Conservation (phyloP, 2,113 vertebrate genomes). For the Entosphenus tridentatus region DNA sequence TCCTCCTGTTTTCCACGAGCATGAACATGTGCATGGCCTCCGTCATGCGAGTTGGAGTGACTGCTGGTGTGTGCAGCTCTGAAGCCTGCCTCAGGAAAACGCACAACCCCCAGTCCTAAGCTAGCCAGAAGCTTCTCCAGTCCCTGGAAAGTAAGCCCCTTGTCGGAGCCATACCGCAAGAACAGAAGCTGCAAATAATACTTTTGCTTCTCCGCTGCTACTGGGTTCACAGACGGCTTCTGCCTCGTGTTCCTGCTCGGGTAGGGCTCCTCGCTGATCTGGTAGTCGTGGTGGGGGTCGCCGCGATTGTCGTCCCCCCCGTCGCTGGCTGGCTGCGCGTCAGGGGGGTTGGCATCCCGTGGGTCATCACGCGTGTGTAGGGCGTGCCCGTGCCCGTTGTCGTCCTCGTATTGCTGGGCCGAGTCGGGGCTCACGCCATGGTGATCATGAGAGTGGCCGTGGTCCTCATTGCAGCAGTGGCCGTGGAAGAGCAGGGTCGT, state of each 20-base stretch:
- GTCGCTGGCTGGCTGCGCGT: no score
- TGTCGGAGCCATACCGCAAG: constrained; percentile 50
- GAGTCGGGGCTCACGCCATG: constrained; percentile 10
- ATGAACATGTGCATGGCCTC: constrained; percentile 10
- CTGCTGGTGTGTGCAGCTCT: constrained; percentile 46
- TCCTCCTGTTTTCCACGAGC: constrained; percentile 17
- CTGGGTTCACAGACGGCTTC: constrained; percentile 16
- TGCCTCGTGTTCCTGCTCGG: constrained; percentile 13
- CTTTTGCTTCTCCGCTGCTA: constrained; percentile 30
- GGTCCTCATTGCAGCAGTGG: constrained; percentile 47
- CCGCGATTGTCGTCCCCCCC: constrained; percentile 14
- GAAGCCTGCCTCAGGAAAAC: constrained; percentile 63
- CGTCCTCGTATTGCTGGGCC: no score
- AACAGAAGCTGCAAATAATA: constrained; percentile 83
- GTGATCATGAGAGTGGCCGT: constrained; percentile 21
- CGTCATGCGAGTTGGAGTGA: constrained; percentile 33
- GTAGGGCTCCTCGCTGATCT: constrained; percentile 42
- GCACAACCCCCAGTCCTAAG: constrained; percentile 61
- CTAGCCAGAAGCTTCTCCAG: constrained; percentile 64
- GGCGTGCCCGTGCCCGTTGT: no score
- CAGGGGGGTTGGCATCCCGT: no score
- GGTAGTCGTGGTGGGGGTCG: constrained; percentile 35
- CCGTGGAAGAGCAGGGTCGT: constrained; percentile 73
- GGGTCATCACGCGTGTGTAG: no score
- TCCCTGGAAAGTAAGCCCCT: constrained; percentile 54